Evolutionary conservation across 2,113 vertebrate genomes (phyloP), one percentile per base, ranked within the genome.

Genomic region (Oriolus oriolus): DNA sequence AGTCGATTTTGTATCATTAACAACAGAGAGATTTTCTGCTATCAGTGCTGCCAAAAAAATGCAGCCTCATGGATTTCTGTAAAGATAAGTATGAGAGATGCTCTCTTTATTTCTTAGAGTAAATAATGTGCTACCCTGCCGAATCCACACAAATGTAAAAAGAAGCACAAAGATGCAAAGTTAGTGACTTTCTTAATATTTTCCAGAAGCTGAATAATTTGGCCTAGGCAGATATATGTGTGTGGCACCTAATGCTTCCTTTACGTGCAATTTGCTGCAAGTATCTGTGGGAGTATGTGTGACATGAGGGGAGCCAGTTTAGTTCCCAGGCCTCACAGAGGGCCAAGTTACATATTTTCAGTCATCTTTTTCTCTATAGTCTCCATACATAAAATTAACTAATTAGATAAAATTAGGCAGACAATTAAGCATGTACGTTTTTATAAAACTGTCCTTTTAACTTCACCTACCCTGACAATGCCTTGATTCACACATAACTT

Each of bases 11-110:
- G 57, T 86, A 85, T 81, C 64, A 71, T 94, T 71, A 91, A 88
- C n/a, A 92, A 83, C 76, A 76, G 52, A 80, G 33, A 87, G 54
- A 69, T 95, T 89, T 94, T 96, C 84, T 93, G 66, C 80, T 93
- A 83, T 86, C 77, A 52, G 66, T 1, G 4, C 66, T 96, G 93
- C 70, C 66, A 96, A 92, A 94, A 89, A 91, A 95, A 89, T 54
- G 75, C 87, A 96, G 65, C 52, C 74, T 92, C 54, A 31, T 78
- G 49, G 88, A 91, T 92, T 95, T 95, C 87, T 85, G 15, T 52
- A 59, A 78, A 91, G 89, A 75, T 81, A 83, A 94, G 45, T 60
- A 79, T 71, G 75, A 95, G 80, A 90, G 60, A 84, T 66, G 26
- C 63, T 91, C 70, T 63, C 84, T 57, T 24, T 57, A 64, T 83